Conservation (phyloP, 2,888 invertebrate genomes). For the Euplagia quadripunctaria region DNA sequence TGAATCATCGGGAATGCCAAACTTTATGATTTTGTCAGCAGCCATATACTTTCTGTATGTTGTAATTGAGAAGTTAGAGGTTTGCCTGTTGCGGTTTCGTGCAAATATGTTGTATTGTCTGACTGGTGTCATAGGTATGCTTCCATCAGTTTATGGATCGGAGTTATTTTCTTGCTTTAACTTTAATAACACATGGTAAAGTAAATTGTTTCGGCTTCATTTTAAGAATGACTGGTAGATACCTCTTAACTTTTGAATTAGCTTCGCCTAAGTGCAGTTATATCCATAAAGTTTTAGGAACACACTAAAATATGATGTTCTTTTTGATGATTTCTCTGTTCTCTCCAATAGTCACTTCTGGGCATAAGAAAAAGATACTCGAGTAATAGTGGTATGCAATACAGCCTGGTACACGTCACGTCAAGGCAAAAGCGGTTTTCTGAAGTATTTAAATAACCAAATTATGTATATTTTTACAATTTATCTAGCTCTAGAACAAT, state of each 20-base stretch:
- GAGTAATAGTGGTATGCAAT: too few relatives aligned
- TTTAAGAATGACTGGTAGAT: neutral
- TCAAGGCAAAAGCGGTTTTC: too few relatives aligned
- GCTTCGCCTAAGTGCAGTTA: neutral
- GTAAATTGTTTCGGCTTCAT: neutral
- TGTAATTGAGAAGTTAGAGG: conserved; percentile 8
- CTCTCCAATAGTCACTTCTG: neutral
- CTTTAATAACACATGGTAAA: neutral
- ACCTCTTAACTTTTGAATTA: neutral
- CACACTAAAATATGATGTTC: too few relatives aligned
- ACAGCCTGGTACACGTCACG: too few relatives aligned
- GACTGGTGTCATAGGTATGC: neutral
- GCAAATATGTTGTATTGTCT: conserved; percentile 2
- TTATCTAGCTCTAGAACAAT: too few relatives aligned
- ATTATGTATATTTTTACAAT: too few relatives aligned
- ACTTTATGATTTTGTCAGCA: conserved; percentile 19
- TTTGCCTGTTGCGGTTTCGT: conserved; percentile 20
- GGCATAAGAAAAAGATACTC: neutral
- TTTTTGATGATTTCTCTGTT: neutral
- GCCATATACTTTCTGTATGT: conserved; percentile 20
- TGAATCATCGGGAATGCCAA: conserved; percentile 47
- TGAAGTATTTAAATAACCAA: too few relatives aligned
- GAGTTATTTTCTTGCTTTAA: neutral
- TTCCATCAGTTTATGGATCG: neutral
- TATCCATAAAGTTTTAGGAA: neutral